phyloP scores from a whole-genome alignment of 2,113 vertebrate species.

The Cathartes aura region DNA sequence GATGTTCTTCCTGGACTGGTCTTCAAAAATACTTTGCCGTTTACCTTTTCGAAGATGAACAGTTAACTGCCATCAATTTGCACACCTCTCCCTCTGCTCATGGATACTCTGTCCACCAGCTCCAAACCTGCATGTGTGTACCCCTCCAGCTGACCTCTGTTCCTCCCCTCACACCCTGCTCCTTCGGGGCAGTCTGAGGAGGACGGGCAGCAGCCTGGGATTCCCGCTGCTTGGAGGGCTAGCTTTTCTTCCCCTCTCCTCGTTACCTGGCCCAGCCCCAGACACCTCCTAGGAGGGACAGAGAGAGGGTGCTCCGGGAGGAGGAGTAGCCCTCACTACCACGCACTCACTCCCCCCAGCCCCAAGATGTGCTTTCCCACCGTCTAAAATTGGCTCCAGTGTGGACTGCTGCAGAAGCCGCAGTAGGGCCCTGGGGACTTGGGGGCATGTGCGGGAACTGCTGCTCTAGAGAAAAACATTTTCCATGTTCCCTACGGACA shows the following conservation, averaged over 20 bases:
- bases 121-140: not conserved
- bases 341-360: rapidly evolving
- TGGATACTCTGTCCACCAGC: not conserved
- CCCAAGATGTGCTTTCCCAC: not conserved
- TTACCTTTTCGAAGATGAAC: not conserved
- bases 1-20: not conserved
- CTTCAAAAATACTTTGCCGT: not conserved
- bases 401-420: not conserved
- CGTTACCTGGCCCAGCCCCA: not conserved
- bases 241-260: not conserved
- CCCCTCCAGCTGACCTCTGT: not conserved
- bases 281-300: not conserved
- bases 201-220: not conserved
- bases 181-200: not conserved
- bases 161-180: not conserved
- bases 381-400: not conserved
- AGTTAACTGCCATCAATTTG: not conserved
- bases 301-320: not conserved
- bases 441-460: not conserved
- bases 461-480: constrained; percentile 25
- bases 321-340: not conserved
- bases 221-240: rapidly evolving
- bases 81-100: not conserved
- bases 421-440: not conserved
- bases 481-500: not conserved